Conservation (phyloP, 2,888 invertebrate genomes). For the Cecidostiba fungosa region DNA sequence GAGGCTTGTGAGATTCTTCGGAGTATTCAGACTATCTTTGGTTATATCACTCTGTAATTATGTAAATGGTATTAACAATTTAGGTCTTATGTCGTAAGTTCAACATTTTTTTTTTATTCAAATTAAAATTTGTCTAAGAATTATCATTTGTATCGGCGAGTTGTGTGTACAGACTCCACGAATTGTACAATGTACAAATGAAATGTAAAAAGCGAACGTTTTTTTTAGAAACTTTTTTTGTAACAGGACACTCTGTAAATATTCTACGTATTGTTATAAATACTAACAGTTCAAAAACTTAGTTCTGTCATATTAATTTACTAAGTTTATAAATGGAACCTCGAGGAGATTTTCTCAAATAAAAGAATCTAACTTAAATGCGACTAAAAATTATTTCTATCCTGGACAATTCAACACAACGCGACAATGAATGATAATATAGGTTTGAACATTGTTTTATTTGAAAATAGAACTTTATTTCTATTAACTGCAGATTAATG, state of each 20-base stretch:
- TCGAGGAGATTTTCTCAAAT: constrained; percentile 25
- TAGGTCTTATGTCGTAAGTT: constrained; percentile 8
- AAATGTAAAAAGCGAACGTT: constrained; percentile 30
- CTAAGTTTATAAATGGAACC: constrained; percentile 47
- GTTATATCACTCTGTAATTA: constrained; percentile 36
- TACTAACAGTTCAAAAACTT: constrained; percentile 39
- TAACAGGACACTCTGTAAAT: constrained; percentile 44
- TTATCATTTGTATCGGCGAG: not conserved
- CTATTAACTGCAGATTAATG: not conserved
- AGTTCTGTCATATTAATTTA: constrained; percentile 25
- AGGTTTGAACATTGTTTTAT: not conserved
- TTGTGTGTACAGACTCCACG: constrained; percentile 17
- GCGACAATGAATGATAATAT: no score
- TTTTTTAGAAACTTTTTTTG: constrained; percentile 16
- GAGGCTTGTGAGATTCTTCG: not conserved
- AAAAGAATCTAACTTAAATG: constrained; percentile 38
- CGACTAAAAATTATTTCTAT: constrained; percentile 16
- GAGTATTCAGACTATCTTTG: constrained; percentile 23
- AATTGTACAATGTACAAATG: constrained; percentile 40
- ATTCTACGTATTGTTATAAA: constrained; percentile 40
- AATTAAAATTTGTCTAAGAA: constrained; percentile 13
- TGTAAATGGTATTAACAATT: constrained; percentile 34
- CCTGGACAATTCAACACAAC: not conserved
- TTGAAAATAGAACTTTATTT: not conserved
- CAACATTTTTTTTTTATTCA: constrained; percentile 10